These are phyloP conservation scores for Cinara cedri DNA, from an alignment of 2,888 invertebrate genomes.

Conservation along the genomic window DNA sequence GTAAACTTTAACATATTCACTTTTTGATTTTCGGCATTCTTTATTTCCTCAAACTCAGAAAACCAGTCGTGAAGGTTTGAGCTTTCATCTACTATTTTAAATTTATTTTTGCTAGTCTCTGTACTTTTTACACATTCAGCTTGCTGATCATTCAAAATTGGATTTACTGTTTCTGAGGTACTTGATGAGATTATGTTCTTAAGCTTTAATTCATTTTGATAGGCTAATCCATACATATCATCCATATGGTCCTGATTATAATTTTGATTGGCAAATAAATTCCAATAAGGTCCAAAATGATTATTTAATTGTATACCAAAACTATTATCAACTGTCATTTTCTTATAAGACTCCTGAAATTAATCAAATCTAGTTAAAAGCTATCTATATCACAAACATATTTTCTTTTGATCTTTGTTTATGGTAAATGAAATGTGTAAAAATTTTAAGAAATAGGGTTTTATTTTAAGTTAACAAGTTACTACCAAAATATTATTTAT, in stretches of 20 bases:
- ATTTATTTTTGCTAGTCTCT: not conserved
- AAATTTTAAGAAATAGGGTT: too few species aligned
- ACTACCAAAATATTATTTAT: too few species aligned
- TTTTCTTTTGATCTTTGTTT: too few species aligned
- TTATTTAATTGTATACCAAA: not conserved
- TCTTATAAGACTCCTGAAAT: constrained; percentile 6
- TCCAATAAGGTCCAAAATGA: not conserved
- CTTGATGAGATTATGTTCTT: not conserved
- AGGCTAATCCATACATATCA: not conserved
- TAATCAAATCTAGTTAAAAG: not conserved
- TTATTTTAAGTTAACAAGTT: too few species aligned
- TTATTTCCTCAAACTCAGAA: constrained; percentile 35
- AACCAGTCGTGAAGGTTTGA: constrained; percentile 1
- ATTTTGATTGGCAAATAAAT: not conserved
- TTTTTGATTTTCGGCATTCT: not conserved
- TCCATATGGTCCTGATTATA: not conserved
- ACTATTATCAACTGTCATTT: not conserved
- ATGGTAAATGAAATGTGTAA: too few species aligned
- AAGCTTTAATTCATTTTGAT: not conserved
- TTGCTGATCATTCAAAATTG: constrained; percentile 58
- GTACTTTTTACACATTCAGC: not conserved
- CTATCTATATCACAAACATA: not conserved
- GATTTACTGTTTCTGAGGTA: constrained; percentile 27
- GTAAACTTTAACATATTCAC: not conserved
- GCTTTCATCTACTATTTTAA: not conserved